phyloP scores from a whole-genome alignment of 2,888 invertebrate genomes.

The Oscheius sp. region DNA sequence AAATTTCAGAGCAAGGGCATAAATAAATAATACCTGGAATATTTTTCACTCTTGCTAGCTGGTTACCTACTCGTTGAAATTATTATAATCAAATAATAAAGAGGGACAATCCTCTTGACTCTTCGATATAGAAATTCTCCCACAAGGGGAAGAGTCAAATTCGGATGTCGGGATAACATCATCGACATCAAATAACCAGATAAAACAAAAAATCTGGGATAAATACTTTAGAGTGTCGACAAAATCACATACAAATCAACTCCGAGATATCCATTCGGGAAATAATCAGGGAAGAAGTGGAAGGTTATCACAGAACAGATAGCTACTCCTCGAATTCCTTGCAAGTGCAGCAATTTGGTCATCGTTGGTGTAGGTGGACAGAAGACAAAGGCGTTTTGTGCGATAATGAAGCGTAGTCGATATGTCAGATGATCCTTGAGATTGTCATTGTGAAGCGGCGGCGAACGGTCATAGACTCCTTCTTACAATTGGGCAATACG shows the following conservation, averaged over 20 bases:
- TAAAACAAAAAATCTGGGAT: slow-evolving; percentile 21
- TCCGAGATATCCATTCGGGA: slow-evolving; percentile 23
- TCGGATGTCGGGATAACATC: slow-evolving; percentile 3
- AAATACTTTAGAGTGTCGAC: no score
- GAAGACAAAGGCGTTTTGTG: no score
- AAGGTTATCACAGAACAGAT: slow-evolving; percentile 13
- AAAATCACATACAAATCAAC: not conserved
- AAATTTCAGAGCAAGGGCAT: not conserved
- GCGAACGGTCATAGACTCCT: no score
- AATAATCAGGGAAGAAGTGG: slow-evolving; percentile 11
- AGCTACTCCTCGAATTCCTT: slow-evolving; percentile 10
- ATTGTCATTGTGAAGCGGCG: no score
- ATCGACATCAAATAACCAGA: slow-evolving; percentile 30
- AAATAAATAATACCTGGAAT: not conserved
- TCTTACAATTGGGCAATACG: no score
- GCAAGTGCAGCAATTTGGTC: not conserved
- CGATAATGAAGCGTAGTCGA: no score
- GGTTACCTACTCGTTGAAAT: not conserved
- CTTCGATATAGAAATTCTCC: slow-evolving; percentile 9
- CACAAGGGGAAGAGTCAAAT: not conserved
- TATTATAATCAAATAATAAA: slow-evolving; percentile 7
- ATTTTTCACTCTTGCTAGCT: no score
- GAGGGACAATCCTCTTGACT: slow-evolving; percentile 20
- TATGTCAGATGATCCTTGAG: no score
- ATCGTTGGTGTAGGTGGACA: not conserved